phyloP scores from a whole-genome alignment of 2,888 invertebrate species.

The Eumerus sabulonum region DNA sequence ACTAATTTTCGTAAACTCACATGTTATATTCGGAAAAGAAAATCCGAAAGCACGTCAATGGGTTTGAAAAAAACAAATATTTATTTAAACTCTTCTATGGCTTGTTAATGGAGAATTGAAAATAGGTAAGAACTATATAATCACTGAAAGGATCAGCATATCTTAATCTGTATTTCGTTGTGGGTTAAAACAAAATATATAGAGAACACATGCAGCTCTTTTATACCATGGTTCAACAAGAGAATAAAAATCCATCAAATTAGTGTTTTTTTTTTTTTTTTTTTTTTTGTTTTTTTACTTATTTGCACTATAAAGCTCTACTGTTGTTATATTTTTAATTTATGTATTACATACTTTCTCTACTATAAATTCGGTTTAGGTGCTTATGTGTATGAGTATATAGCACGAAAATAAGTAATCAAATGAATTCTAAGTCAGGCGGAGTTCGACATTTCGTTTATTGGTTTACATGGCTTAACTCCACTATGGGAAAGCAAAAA shows the following conservation, averaged over 20 bases:
- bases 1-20: not conserved
- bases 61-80: too few relatives aligned
- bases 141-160: too few relatives aligned
- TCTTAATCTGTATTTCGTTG: too few relatives aligned
- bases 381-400: constrained; percentile 10
- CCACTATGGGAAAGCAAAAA: too few relatives aligned
- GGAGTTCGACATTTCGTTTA: too few relatives aligned
- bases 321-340: constrained; percentile 5
- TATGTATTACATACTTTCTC: constrained; percentile 27
- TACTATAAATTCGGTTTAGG: constrained; percentile 52
- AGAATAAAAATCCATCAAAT: constrained; percentile 2
- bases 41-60: constrained; percentile 2
- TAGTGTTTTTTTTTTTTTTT: not conserved
- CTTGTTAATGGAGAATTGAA: not conserved
- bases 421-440: not conserved
- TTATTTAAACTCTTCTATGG: not conserved
- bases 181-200: too few relatives aligned
- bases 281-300: constrained; percentile 1
- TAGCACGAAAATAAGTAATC: constrained; percentile 12
- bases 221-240: too few relatives aligned
- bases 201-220: too few relatives aligned
- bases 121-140: too few relatives aligned
- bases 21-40: not conserved
- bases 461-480: too few relatives aligned
- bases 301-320: constrained; percentile 3